phyloP scores from a whole-genome alignment of 2,797 vertebrate species.

The Cottoperca gobio region DNA sequence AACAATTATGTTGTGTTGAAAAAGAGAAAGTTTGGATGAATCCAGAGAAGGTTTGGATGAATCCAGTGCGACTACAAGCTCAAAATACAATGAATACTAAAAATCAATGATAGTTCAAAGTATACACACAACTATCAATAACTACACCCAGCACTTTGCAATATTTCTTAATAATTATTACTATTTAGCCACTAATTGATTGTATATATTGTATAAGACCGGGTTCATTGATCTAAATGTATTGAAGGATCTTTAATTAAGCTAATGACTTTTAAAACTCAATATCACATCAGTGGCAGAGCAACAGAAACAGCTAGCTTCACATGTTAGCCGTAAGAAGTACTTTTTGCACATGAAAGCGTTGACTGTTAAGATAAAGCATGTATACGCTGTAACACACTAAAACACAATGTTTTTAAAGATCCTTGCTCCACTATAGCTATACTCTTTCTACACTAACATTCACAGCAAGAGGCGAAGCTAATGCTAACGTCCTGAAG shows the following conservation, averaged over 20 bases:
- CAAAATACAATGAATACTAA: not conserved
- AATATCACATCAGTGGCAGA: not conserved
- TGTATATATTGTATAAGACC: fast-evolving
- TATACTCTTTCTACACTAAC: fast-evolving
- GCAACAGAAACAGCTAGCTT: conserved; percentile 25
- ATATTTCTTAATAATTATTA: not conserved
- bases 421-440: fast-evolving
- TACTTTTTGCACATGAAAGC: not conserved
- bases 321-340: conserved; percentile 16
- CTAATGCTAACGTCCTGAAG: conserved; percentile 63
- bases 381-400: fast-evolving
- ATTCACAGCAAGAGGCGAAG: conserved; percentile 11
- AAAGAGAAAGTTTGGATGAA: too few relatives aligned
- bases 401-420: not conserved
- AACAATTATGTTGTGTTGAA: too few relatives aligned
- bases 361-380: not conserved
- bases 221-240: fast-evolving
- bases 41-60: too few relatives aligned
- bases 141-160: not conserved
- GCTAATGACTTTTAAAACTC: too few relatives aligned
- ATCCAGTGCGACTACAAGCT: too few relatives aligned
- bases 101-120: not conserved
- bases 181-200: too few relatives aligned
- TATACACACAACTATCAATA: not conserved
- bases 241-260: not conserved